Evolutionary conservation across 2,888 invertebrate genomes (phyloP).

Genomic region (Hyles lineata): DNA sequence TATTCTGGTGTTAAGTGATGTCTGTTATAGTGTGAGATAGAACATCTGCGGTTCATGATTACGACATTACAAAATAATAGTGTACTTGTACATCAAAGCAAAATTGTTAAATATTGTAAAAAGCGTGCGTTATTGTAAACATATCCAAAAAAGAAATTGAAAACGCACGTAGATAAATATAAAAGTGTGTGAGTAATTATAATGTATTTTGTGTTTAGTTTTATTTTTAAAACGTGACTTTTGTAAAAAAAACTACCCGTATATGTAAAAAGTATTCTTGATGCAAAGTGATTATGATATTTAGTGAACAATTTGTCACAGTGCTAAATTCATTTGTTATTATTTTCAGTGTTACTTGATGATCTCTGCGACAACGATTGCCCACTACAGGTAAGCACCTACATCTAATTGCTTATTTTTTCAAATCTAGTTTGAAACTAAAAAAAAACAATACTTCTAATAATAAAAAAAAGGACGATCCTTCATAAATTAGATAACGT

Average conservation of each 20-base stretch:
- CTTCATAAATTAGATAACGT: too few species aligned
- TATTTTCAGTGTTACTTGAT: too few species aligned
- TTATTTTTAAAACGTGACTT: background rate
- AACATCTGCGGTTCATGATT: conserved; percentile 21
- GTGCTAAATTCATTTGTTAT: too few species aligned
- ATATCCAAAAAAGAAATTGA: background rate
- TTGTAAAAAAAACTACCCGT: background rate
- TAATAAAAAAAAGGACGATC: too few species aligned
- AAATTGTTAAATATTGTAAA: conserved; percentile 5
- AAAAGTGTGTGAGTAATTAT: background rate
- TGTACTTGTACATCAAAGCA: conserved; percentile 21
- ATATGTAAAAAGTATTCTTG: too few species aligned
- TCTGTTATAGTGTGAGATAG: background rate
- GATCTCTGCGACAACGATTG: too few species aligned
- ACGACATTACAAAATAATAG: conserved; percentile 20
- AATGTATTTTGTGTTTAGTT: background rate
- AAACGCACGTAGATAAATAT: background rate
- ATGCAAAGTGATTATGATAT: too few species aligned
- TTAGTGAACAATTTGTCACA: too few species aligned
- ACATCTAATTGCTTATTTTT: too few species aligned
- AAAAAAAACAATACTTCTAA: too few species aligned
- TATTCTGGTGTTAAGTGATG: conserved; percentile 23
- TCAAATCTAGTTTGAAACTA: too few species aligned
- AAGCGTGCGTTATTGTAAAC: background rate
- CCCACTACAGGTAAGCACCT: too few species aligned